Evolutionary conservation across 2,113 vertebrate species (phyloP).

Genomic region (Paramormyrops kingsleyae): DNA sequence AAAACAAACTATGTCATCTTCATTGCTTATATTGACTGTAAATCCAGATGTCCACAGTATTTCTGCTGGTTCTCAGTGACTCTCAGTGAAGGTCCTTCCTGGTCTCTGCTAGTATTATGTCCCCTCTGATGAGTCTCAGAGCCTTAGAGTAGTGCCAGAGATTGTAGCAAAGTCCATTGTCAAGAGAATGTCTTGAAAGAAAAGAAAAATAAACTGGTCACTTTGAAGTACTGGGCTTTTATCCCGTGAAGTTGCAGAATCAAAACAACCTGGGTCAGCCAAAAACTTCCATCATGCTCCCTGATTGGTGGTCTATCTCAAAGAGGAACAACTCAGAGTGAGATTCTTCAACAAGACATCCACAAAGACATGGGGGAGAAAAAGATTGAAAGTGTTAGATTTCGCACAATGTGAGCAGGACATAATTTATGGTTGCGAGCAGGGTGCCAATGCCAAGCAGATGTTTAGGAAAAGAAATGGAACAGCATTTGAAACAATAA

Average conservation of each 20-base stretch:
- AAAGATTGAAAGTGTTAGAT: neutral
- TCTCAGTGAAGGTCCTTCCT: neutral
- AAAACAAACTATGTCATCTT: neutral
- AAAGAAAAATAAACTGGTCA: neutral
- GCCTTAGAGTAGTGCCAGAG: neutral
- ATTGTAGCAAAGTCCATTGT: neutral
- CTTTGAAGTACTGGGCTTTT: neutral
- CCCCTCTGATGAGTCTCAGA: neutral
- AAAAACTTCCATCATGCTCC: neutral
- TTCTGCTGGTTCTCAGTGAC: neutral
- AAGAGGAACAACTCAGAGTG: neutral
- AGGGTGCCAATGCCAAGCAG: neutral
- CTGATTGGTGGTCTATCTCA: neutral
- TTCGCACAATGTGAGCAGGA: neutral
- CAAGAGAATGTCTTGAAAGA: neutral
- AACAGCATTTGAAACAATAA: neutral
- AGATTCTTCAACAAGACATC: neutral
- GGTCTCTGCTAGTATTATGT: neutral
- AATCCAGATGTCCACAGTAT: neutral
- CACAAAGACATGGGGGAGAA: neutral
- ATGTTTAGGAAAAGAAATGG: neutral
- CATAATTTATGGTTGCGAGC: neutral
- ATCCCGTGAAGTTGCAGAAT: neutral
- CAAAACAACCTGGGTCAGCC: neutral
- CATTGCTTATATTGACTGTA: neutral